Conservation (phyloP, 2,113 vertebrate genomes). For the Hiodon tergisus region DNA sequence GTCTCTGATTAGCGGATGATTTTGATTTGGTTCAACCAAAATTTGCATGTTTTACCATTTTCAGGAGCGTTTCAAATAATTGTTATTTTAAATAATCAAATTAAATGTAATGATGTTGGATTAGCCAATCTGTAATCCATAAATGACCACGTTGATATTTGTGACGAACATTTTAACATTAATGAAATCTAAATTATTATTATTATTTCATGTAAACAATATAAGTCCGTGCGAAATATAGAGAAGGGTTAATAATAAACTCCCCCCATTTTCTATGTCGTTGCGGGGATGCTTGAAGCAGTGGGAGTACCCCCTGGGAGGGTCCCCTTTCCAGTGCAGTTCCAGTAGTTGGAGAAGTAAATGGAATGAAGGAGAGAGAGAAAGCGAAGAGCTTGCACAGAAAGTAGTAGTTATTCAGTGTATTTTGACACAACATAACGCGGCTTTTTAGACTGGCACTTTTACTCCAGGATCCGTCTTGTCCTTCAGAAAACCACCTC, state of each 20-base stretch:
- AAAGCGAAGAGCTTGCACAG: conserved; percentile 14
- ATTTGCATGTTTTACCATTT: too few relatives aligned
- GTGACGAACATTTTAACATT: too few relatives aligned
- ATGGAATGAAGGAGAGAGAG: conserved; percentile 29
- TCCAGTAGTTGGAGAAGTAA: conserved; percentile 67
- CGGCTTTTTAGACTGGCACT: conserved; percentile 48
- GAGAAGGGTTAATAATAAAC: conserved; percentile 17
- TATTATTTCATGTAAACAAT: too few relatives aligned
- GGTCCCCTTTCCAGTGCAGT: conserved; percentile 59
- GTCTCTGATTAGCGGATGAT: too few relatives aligned
- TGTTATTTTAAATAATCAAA: too few relatives aligned
- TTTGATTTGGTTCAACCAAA: too few relatives aligned
- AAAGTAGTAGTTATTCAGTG: conserved; percentile 48
- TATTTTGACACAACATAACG: conserved; percentile 48
- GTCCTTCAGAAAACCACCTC: conserved; percentile 27
- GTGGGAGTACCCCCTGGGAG: conserved; percentile 62
- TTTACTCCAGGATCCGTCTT: conserved; percentile 42
- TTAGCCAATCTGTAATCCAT: too few relatives aligned
- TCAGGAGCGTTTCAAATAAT: too few relatives aligned
- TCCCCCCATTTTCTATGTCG: conserved; percentile 35
- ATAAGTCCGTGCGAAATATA: too few relatives aligned
- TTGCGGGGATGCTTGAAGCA: conserved; percentile 39
- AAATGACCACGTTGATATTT: too few relatives aligned
- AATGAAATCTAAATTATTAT: too few relatives aligned
- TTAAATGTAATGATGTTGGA: too few relatives aligned